A percentile compares a stretch with the other conserved stretches of the same genome.
phyloP scores from a whole-genome alignment of 1,140 invertebrate species.

The Procambarus virginalis region DNA sequence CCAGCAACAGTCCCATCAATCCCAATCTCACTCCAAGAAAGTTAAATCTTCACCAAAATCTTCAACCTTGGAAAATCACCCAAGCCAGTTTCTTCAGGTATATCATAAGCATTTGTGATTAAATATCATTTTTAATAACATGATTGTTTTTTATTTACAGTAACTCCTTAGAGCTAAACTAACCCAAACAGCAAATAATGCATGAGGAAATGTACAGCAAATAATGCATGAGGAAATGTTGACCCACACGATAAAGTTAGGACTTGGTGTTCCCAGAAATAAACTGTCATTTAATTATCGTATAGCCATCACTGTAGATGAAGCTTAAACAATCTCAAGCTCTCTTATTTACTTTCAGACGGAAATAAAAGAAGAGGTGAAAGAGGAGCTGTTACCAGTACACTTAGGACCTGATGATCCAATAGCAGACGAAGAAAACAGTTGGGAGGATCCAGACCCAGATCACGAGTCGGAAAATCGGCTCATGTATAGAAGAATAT shows the following conservation, averaged over 20 bases:
- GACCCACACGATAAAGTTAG: too few relatives aligned
- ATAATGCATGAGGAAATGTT: too few relatives aligned
- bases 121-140: too few relatives aligned
- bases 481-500: neutral
- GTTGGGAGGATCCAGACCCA: slow-evolving; percentile 3
- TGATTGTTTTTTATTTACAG: too few relatives aligned
- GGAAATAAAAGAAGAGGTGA: slow-evolving; percentile 55
- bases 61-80: slow-evolving; percentile 24
- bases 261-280: too few relatives aligned
- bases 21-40: slow-evolving; percentile 25
- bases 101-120: neutral
- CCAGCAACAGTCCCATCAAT: slow-evolving; percentile 16
- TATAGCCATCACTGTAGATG: too few relatives aligned
- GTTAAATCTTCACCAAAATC: slow-evolving; percentile 29
- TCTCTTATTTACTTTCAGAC: slow-evolving; percentile 30
- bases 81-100: slow-evolving; percentile 62
- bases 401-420: slow-evolving; percentile 14
- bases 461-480: slow-evolving; percentile 8
- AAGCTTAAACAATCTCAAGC: too few relatives aligned
- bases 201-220: too few relatives aligned
- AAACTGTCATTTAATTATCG: too few relatives aligned
- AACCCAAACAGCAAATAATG: too few relatives aligned
- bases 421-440: slow-evolving; percentile 32
- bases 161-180: too few relatives aligned
- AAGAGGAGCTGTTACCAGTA: slow-evolving; percentile 41